A percentile compares a stretch with the other conserved stretches of the same genome.
These are phyloP conservation scores for Chaenodraco wilsoni DNA, from an alignment of 2,797 vertebrate genomes.

Conservation along the genomic window DNA sequence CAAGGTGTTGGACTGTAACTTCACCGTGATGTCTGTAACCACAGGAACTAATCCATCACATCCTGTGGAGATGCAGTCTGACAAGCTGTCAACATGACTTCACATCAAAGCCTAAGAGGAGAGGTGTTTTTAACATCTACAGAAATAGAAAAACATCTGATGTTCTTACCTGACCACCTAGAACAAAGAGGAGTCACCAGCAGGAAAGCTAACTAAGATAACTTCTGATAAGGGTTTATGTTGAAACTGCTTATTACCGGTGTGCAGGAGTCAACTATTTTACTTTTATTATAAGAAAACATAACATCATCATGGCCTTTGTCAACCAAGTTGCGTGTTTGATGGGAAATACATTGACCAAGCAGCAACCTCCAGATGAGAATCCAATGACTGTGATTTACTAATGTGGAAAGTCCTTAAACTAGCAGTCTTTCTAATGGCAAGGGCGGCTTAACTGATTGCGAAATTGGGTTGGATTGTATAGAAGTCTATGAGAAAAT, in stretches of 20 bases:
- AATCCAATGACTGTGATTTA: too few relatives aligned
- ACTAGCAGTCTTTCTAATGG: too few relatives aligned
- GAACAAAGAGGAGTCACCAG: constrained; percentile 3
- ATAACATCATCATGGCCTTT: constrained; percentile 2
- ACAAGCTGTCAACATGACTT: constrained; percentile 67
- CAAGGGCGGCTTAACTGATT: too few relatives aligned
- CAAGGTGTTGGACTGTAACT: constrained; percentile 43
- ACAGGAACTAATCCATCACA: constrained; percentile 72
- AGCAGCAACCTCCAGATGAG: too few relatives aligned
- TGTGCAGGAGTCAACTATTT: neutral
- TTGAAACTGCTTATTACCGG: neutral
- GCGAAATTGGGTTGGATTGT: too few relatives aligned
- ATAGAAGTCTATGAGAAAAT: too few relatives aligned
- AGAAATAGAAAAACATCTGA: constrained; percentile 5
- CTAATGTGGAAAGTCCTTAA: too few relatives aligned
- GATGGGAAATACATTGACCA: neutral
- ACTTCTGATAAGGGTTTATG: constrained; percentile 7
- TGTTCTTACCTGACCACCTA: neutral
- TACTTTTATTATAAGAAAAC: neutral
- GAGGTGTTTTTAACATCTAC: constrained; percentile 13
- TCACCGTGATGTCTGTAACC: constrained; percentile 49
- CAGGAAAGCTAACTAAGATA: constrained; percentile 8
- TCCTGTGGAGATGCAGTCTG: constrained; percentile 59
- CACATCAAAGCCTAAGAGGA: constrained; percentile 60
- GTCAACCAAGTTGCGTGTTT: neutral